These are phyloP conservation scores for Drosophila tani DNA, from an alignment of 1,140 invertebrate genomes.

Conservation along the genomic window DNA sequence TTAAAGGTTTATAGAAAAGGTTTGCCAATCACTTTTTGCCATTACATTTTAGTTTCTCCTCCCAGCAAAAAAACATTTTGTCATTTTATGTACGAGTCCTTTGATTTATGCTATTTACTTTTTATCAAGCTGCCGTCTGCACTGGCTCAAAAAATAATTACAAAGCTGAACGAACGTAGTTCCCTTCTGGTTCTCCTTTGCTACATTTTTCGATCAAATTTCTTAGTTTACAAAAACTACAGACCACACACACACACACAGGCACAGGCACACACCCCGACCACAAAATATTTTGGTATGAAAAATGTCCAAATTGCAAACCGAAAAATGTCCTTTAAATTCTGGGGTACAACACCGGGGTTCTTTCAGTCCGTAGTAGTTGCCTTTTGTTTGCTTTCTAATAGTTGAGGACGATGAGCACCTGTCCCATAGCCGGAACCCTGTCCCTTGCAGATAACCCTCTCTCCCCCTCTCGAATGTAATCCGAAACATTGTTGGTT, in stretches of 20 bases:
- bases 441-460: conserved; percentile 25
- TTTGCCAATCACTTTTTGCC: conserved; percentile 21
- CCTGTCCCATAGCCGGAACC: conserved; percentile 45
- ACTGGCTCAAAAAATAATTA: conserved; percentile 59
- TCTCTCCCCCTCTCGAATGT: neutral
- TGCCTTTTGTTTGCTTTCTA: conserved; percentile 61
- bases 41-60: conserved; percentile 1
- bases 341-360: neutral
- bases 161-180: conserved; percentile 24
- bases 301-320: conserved; percentile 65
- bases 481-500: conserved; percentile 57
- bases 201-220: conserved; percentile 64
- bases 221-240: conserved; percentile 65
- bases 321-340: conserved; percentile 55
- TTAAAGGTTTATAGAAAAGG: conserved; percentile 24
- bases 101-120: conserved; percentile 61
- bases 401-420: conserved; percentile 53
- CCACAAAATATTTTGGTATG: conserved; percentile 64
- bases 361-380: conserved; percentile 27
- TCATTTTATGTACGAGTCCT: conserved; percentile 37
- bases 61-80: conserved; percentile 16
- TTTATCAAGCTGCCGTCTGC: conserved; percentile 62
- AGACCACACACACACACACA: neutral
- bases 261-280: conserved; percentile 1
- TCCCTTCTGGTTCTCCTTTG: conserved; percentile 7